Percentiles rank a stretch among this genome's conserved stretches.
phyloP scores from a whole-genome alignment of 2,113 vertebrate species.

The Plotosus lineatus region DNA sequence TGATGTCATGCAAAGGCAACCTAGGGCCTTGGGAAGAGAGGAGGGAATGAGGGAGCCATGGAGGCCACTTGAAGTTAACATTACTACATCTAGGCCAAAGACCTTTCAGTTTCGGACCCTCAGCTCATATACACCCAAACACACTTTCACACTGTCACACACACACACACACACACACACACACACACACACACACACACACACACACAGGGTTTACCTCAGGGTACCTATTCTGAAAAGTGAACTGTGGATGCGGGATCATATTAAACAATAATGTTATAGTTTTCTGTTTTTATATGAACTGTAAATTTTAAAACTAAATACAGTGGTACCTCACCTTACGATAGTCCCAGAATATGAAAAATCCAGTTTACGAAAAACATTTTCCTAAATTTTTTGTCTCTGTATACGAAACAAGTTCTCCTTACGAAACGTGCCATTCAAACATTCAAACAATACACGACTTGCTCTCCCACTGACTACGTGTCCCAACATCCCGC shows the following conservation, averaged over 20 bases:
- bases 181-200: constrained; percentile 8
- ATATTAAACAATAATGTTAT: background rate
- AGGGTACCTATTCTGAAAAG: background rate
- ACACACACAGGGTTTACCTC: background rate
- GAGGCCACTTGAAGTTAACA: constrained; percentile 84
- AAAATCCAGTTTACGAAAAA: too few relatives aligned
- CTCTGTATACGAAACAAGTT: too few relatives aligned
- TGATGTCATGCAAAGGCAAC: constrained; percentile 99
- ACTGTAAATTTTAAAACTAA: too few relatives aligned
- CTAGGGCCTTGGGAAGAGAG: constrained; percentile 84
- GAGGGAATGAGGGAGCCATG: constrained; percentile 65
- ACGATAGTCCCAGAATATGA: too few relatives aligned
- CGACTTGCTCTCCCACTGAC: too few relatives aligned
- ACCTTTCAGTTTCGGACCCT: constrained; percentile 65
- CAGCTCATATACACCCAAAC: constrained; percentile 37
- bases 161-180: constrained; percentile 25
- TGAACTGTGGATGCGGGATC: background rate
- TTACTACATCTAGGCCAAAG: constrained; percentile 77
- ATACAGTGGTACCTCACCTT: too few relatives aligned
- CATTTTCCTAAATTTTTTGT: too few relatives aligned
- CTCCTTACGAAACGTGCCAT: too few relatives aligned
- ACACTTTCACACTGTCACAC: background rate
- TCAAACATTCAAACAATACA: too few relatives aligned
- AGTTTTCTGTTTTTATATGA: too few relatives aligned
- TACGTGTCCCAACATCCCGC: too few relatives aligned